These are phyloP conservation scores for Gnathonemus echidnorhynchus DNA, from an alignment of 2,113 vertebrate species.

Conservation along the genomic window DNA sequence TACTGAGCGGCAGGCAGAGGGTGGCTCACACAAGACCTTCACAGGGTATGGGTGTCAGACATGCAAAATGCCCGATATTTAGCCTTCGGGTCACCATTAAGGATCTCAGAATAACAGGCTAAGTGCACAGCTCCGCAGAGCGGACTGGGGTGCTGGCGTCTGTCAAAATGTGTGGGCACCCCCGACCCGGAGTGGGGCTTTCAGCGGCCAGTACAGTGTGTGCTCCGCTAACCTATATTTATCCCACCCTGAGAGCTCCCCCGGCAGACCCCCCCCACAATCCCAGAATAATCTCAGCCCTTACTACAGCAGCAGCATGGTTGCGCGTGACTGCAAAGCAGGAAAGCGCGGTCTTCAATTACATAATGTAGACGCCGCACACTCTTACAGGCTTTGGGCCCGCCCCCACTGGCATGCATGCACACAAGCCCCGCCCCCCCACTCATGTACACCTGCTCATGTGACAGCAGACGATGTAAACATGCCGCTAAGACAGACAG, in stretches of 20 bases:
- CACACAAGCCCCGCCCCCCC: neutral
- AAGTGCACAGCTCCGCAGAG: neutral
- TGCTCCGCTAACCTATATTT: slow-evolving; percentile 2
- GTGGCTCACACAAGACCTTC: neutral
- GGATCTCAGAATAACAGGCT: neutral
- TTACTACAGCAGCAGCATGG: neutral
- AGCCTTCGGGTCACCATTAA: neutral
- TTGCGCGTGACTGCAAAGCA: neutral
- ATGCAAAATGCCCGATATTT: neutral
- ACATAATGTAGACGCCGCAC: neutral
- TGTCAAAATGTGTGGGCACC: neutral
- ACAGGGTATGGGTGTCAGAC: neutral
- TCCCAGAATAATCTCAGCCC: neutral
- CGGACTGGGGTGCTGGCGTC: neutral
- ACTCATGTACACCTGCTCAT: neutral
- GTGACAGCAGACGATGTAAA: neutral
- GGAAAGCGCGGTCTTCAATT: neutral
- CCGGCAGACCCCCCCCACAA: neutral
- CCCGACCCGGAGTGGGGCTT: neutral
- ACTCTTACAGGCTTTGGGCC: neutral
- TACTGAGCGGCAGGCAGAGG: neutral
- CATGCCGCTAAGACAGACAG: neutral
- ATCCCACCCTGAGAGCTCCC: neutral
- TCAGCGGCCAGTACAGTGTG: neutral
- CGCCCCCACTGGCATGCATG: neutral